phyloP scores from a whole-genome alignment of 53 echinoderm and acorn worm species.

The Stichopus horrens region DNA sequence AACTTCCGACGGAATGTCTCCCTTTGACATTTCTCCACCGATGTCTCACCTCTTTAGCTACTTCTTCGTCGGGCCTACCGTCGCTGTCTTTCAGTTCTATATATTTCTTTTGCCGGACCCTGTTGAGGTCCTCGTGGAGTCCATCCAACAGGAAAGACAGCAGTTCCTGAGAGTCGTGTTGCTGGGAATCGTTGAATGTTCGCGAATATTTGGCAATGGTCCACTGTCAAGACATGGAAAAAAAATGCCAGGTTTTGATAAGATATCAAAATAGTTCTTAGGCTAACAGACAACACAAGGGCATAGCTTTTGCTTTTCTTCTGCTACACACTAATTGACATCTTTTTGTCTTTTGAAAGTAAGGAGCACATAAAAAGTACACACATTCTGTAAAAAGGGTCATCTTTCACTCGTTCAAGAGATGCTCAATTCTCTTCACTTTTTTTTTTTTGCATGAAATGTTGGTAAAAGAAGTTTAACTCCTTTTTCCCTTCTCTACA shows the following conservation, averaged over 20 bases:
- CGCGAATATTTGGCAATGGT: constrained; percentile 99
- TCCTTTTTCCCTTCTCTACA: too few relatives aligned
- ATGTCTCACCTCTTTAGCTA: constrained; percentile 76
- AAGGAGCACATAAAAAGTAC: too few relatives aligned
- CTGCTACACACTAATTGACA: too few relatives aligned
- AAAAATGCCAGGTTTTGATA: background rate
- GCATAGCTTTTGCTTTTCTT: too few relatives aligned
- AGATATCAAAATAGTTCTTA: background rate
- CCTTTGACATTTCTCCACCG: background rate
- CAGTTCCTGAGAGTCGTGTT: constrained; percentile 95
- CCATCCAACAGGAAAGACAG: constrained; percentile 92
- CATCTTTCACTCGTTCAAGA: too few relatives aligned
- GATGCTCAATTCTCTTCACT: too few relatives aligned
- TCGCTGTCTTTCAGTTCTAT: constrained; percentile 94
- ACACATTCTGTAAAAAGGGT: too few relatives aligned
- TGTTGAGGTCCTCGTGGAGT: constrained; percentile 92
- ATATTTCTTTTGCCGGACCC: constrained; percentile 86
- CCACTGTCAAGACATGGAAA: constrained; percentile 65
- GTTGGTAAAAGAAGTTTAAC: too few relatives aligned
- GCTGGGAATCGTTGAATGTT: constrained; percentile 94
- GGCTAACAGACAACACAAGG: too few relatives aligned
- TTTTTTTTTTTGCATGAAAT: too few relatives aligned
- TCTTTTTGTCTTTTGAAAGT: too few relatives aligned
- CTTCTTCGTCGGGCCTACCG: constrained; percentile 92
- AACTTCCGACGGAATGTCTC: too few relatives aligned